Evolutionary conservation across 2,113 vertebrate genomes (phyloP), one percentile per base, ranked within the genome.

Genomic region (Tetrax tetrax): DNA sequence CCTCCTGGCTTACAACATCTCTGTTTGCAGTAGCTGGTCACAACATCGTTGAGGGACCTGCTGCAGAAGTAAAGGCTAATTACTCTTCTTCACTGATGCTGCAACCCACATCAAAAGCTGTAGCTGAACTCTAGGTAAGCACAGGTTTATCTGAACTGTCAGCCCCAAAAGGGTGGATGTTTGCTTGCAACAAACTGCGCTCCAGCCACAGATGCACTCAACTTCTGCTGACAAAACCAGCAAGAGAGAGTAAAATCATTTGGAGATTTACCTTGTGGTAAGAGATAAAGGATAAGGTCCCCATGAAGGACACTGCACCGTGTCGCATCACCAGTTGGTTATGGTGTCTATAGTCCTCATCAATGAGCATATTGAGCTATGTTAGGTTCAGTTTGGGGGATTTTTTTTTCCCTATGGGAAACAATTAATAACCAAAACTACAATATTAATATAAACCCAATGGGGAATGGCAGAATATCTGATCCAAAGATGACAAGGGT

Each of bases 241-340:
- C 16, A 85, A 12, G 37, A 75, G 21, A 74, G 25, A 64, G 31
- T 33, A 65, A 78, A 59, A 51, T 7, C 21, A 22, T 51, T 12
- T n/a, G 25, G 51, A 84, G 27, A 22, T 37, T 59, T 54, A 60
- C 20, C 27, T 27, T n/a, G 12, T 60, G 7, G 27, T 35, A n/a
- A 37, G 47, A 27, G 15, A 48, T 4, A 66, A 75, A 53, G 10
- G n/a, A 21, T 7, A 27, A 75, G 20, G 12, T 81, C 63, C 21
- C 25, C 25, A 10, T 7, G 29, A 76, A 84, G 38, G 68, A n/a
- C 51, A n/a, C 16, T 10, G 29, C 28, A 51, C 18, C 13, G 10
- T 18, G 43, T 63, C 3, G 0, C 4, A 1, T 57, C 1, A 2
- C 33, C 14, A 15, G 21, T 5, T 53, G n/a, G 38, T 72, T 72